Evolutionary conservation across 1,140 invertebrate genomes (phyloP).

Genomic region (Acyrthosiphon pisum): DNA sequence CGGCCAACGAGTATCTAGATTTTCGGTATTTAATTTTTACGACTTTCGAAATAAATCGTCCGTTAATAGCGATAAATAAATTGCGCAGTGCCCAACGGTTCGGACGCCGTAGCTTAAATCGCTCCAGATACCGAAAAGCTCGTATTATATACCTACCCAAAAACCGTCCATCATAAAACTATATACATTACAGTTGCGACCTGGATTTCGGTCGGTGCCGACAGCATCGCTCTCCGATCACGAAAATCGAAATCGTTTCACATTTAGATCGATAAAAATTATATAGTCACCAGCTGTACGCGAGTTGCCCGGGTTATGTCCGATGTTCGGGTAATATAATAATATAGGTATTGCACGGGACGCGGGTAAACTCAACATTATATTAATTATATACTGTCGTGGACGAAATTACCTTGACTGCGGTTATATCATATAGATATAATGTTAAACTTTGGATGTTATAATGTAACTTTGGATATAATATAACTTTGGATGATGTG

Average conservation of each 20-base stretch:
- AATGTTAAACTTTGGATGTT: too few relatives aligned
- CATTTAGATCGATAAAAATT: not conserved
- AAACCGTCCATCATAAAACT: not conserved
- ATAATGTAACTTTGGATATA: too few relatives aligned
- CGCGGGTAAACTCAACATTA: too few relatives aligned
- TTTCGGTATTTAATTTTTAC: not conserved
- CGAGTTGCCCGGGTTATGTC: too few relatives aligned
- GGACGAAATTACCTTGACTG: too few relatives aligned
- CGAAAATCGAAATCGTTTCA: not conserved
- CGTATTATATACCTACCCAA: not conserved
- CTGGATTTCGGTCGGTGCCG: too few relatives aligned
- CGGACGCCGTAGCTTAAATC: not conserved
- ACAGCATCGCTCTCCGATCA: not conserved
- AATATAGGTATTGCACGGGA: too few relatives aligned
- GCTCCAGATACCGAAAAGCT: not conserved
- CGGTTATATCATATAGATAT: too few relatives aligned
- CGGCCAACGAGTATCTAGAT: not conserved
- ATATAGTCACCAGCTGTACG: too few relatives aligned
- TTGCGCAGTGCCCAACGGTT: not conserved
- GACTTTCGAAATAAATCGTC: constrained; percentile 8
- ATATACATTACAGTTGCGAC: not conserved
- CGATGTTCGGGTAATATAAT: too few relatives aligned
- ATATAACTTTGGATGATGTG: too few relatives aligned
- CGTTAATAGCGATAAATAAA: constrained; percentile 24
- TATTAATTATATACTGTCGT: too few relatives aligned